Conservation (phyloP, 2,113 vertebrate species). For the Pipa parva region DNA sequence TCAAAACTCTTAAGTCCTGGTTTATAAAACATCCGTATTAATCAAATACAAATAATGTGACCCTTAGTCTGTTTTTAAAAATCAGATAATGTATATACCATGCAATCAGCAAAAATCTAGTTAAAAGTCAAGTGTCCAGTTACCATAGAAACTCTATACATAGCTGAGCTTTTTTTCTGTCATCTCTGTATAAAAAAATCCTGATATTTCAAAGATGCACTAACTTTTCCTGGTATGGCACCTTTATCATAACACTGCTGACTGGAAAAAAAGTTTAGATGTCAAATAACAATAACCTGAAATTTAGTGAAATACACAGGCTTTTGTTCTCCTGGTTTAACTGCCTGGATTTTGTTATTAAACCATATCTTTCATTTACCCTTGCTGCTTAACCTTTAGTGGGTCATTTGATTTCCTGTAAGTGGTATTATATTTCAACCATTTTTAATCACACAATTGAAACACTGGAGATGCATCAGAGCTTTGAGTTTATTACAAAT, state of each 20-base stretch:
- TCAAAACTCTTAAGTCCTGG: no score
- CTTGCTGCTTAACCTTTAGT: constrained; percentile 27
- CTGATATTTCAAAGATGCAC: no score
- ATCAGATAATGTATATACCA: no score
- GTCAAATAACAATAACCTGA: background rate
- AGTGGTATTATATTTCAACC: constrained; percentile 14
- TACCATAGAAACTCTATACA: no score
- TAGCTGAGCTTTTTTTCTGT: no score
- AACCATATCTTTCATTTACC: constrained; percentile 7
- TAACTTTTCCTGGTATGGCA: no score
- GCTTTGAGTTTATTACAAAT: constrained; percentile 34
- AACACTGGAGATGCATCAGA: constrained; percentile 32
- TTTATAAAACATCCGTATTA: no score
- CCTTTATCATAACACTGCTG: background rate
- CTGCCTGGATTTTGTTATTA: background rate
- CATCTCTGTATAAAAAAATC: no score
- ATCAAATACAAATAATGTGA: no score
- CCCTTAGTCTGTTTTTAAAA: no score
- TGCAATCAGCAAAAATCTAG: no score
- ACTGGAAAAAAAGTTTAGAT: background rate
- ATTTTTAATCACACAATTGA: constrained; percentile 34
- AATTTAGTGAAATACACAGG: background rate
- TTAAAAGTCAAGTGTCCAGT: no score
- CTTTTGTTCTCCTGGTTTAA: background rate
- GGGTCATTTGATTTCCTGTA: constrained; percentile 27